These are phyloP conservation scores for Xanthia togata DNA, from an alignment of 2,888 invertebrate genomes.

Conservation along the genomic window DNA sequence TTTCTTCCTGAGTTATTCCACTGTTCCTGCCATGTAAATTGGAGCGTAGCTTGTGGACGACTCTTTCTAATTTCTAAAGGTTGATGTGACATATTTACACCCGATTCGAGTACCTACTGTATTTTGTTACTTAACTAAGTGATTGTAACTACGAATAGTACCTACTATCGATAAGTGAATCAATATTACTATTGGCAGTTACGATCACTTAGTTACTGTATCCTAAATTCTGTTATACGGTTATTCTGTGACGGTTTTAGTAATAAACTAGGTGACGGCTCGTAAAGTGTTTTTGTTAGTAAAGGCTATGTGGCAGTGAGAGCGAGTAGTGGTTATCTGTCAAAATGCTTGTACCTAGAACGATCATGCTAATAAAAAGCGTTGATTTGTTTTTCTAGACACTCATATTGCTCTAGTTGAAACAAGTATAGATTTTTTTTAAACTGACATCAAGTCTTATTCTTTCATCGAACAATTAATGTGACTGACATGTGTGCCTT, in stretches of 20 bases:
- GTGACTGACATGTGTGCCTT: background rate
- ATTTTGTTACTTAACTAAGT: slow-evolving; percentile 19
- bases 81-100: too few species aligned
- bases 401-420: background rate
- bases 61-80: background rate
- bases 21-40: too few species aligned
- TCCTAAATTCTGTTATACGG: slow-evolving; percentile 80
- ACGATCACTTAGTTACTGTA: too few species aligned
- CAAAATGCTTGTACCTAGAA: background rate
- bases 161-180: too few species aligned
- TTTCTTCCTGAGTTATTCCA: too few species aligned
- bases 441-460: background rate
- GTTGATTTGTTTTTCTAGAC: background rate
- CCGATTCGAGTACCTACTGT: background rate
- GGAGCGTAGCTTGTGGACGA: too few species aligned
- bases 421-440: background rate
- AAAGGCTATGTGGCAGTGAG: slow-evolving; percentile 33
- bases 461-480: background rate
- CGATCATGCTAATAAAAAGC: too few species aligned
- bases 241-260: slow-evolving; percentile 75
- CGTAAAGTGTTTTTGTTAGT: slow-evolving; percentile 82
- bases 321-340: slow-evolving; percentile 25
- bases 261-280: slow-evolving; percentile 88
- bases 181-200: too few species aligned
- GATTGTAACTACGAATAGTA: slow-evolving; percentile 16